These are phyloP conservation scores for Lasioglossum pauxillum DNA, from an alignment of 2,888 invertebrate genomes.

Conservation along the genomic window DNA sequence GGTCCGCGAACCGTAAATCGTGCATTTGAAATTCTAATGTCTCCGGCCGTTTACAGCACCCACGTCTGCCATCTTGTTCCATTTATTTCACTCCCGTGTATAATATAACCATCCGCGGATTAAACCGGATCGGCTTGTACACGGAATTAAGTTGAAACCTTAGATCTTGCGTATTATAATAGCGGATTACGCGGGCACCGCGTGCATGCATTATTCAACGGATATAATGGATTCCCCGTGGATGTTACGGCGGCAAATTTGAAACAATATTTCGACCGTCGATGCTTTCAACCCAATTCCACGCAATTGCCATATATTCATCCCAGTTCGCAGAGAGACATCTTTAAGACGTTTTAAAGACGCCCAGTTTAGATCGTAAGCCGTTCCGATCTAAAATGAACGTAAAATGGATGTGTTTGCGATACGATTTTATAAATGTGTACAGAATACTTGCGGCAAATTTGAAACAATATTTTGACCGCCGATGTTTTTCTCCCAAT, in stretches of 20 bases:
- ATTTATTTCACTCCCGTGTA: background rate
- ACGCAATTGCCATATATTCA: too few species aligned
- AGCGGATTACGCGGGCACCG: background rate
- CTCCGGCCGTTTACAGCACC: background rate
- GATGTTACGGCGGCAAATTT: background rate
- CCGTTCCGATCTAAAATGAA: too few species aligned
- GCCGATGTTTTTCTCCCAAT: background rate
- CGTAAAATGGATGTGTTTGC: too few species aligned
- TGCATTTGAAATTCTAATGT: slow-evolving; percentile 4
- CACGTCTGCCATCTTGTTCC: background rate
- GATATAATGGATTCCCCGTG: background rate
- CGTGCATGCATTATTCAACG: background rate
- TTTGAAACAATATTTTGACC: too few species aligned
- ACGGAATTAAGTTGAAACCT: background rate
- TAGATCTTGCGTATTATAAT: background rate
- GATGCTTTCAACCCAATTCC: background rate
- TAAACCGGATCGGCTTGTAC: background rate
- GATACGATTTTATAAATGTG: too few species aligned
- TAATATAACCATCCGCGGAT: background rate
- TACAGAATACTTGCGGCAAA: background rate
- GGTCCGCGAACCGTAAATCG: background rate
- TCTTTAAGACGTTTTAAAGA: too few species aligned
- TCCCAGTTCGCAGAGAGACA: too few species aligned
- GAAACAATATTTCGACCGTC: background rate
- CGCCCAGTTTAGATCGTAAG: accelerated